These are phyloP conservation scores for Melanostigma gelatinosum DNA, from an alignment of 2,113 vertebrate genomes.

Conservation along the genomic window DNA sequence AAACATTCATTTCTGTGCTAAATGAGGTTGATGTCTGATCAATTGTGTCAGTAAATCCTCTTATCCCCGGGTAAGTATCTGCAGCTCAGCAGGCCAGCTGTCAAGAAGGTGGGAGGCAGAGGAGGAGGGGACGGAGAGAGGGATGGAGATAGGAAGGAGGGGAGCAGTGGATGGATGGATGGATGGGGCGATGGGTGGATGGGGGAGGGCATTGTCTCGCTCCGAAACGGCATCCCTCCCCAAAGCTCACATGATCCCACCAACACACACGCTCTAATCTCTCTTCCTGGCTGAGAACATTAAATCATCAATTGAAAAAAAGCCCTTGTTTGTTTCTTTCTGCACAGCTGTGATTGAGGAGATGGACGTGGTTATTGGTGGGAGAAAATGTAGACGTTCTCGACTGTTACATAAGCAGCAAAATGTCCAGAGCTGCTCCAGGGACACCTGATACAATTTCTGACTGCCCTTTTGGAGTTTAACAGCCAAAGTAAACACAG, in stretches of 20 bases:
- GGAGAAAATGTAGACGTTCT: slow-evolving; percentile 26
- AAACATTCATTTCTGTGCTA: slow-evolving; percentile 75
- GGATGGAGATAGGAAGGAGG: slow-evolving; percentile 32
- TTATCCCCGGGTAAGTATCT: slow-evolving; percentile 80
- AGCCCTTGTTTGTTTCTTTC: slow-evolving; percentile 26
- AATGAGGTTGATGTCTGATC: slow-evolving; percentile 85
- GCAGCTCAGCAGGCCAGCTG: slow-evolving; percentile 82
- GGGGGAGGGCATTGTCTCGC: slow-evolving; percentile 51
- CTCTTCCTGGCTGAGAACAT: slow-evolving; percentile 40
- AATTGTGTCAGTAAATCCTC: slow-evolving; percentile 83
- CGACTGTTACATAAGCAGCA: slow-evolving; percentile 21
- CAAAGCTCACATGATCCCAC: slow-evolving; percentile 46
- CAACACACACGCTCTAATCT: slow-evolving; percentile 43
- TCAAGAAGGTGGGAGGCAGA: slow-evolving; percentile 77
- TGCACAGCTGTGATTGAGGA: slow-evolving; percentile 32
- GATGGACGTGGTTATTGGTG: slow-evolving; percentile 1
- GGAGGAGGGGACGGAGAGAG: slow-evolving; percentile 38
- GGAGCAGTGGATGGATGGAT: slow-evolving; percentile 41
- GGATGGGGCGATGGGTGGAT: slow-evolving; percentile 25
- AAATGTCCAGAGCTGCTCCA: slow-evolving; percentile 9
- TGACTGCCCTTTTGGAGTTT: not conserved
- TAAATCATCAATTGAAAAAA: slow-evolving; percentile 55
- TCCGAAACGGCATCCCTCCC: slow-evolving; percentile 28
- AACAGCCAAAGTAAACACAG: slow-evolving; percentile 11
- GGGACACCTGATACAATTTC: slow-evolving; percentile 17